Evolutionary conservation across 2,113 vertebrate species (phyloP), one percentile per base, ranked within the genome.

Genomic region (Pollachius pollachius): DNA sequence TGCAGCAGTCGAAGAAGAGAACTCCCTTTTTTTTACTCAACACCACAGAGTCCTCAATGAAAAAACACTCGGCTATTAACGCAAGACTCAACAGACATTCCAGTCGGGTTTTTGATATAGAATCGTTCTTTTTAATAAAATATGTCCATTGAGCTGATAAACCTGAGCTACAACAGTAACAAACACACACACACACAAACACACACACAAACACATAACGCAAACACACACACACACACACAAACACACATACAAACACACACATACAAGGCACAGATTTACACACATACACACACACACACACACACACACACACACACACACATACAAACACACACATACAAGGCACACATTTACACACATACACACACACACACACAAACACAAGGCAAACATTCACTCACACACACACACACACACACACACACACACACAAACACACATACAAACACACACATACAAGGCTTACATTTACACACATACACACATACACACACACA

Each of bases 41-140:
- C 83, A 87, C 83, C 17, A 79, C 84, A 85, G 78, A 90, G 79
- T 84, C 41, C 80, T 65, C 84, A 84, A 90, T 87, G 72, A 78
- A 84, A 87, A 74, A 84, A 77, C 68, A 66, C 41, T 11, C 41
- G 87, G 76, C 80, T 75, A 82, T 86, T 86, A 87, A 89, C 85
- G 84, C 77, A 77, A 81, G 80, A 78, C 80, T 78, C 77, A 1
- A 48, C 75, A 77, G 71, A 72, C 74, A 34, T 73, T 77, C 68
- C 37, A 75, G 2, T 48, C 8, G 8, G 12, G 2, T 12, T 7
- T 12, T 48, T 48, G 6, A 41, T 41, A 11, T 6, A 41, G 37
- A 9, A 48, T 48, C 8, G 12, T 48, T 48, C 12, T 84, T 84
- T 85, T 81, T 81, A 87, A 84, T 86, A 48, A 73, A 84, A 82